Evolutionary conservation across 2,113 vertebrate species (phyloP).

Genomic region (Phoxinus phoxinus): DNA sequence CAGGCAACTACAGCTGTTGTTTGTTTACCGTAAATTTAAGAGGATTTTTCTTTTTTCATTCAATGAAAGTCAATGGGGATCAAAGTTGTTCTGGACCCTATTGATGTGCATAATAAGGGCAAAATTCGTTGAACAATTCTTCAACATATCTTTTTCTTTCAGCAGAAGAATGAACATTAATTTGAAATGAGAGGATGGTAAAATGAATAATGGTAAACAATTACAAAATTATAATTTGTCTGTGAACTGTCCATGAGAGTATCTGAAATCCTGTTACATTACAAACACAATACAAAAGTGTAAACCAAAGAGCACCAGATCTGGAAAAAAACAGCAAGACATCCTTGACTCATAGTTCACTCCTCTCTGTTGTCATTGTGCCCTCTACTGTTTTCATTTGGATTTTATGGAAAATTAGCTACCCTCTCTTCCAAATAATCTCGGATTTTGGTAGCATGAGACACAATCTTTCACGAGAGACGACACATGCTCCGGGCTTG

Average conservation of each 20-base stretch:
- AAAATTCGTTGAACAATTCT: too few relatives aligned
- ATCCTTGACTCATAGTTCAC: background rate
- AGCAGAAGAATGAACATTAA: background rate
- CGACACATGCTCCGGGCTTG: slow-evolving; percentile 52
- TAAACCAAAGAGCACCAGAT: background rate
- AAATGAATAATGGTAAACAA: background rate
- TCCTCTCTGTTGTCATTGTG: slow-evolving; percentile 3
- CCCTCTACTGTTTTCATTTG: slow-evolving; percentile 44
- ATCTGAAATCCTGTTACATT: background rate
- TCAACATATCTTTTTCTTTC: background rate
- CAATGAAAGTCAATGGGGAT: background rate
- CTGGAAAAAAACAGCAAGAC: slow-evolving; percentile 34
- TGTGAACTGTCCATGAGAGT: background rate
- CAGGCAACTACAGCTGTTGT: background rate
- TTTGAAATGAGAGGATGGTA: background rate
- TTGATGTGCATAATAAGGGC: too few relatives aligned
- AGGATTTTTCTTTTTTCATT: too few relatives aligned
- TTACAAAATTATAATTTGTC: background rate
- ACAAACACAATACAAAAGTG: background rate
- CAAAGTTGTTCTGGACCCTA: background rate
- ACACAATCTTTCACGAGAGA: slow-evolving; percentile 52
- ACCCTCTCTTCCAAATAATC: slow-evolving; percentile 52
- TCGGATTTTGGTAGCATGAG: slow-evolving; percentile 31
- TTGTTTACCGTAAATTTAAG: background rate
- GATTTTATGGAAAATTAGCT: slow-evolving; percentile 51